phyloP scores from a whole-genome alignment of 1,140 invertebrate species.

The Sminthurides bifidus region DNA sequence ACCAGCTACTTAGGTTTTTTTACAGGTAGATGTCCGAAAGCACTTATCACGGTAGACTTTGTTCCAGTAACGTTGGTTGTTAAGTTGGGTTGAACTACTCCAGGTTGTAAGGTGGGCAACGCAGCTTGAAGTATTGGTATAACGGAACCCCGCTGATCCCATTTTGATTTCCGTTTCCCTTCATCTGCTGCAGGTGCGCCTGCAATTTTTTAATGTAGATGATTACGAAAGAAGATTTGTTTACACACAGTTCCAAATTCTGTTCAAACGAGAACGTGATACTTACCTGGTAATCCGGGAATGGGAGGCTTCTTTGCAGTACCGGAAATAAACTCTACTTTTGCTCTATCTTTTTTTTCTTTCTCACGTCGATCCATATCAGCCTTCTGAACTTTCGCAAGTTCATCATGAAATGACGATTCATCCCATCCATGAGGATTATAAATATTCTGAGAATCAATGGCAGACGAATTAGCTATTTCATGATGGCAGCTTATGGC shows the following conservation, averaged over 20 bases:
- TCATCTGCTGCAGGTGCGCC: conserved; percentile 41
- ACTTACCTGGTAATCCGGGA: background rate
- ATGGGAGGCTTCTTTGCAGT: conserved; percentile 49
- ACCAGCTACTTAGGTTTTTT: conserved; percentile 40
- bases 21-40: conserved; percentile 68
- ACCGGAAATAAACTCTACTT: conserved; percentile 75
- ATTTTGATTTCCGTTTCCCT: conserved; percentile 73
- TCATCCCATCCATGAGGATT: conserved; percentile 82
- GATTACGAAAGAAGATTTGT: background rate
- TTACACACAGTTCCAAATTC: conserved; percentile 35
- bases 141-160: conserved; percentile 62
- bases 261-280: conserved; percentile 37
- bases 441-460: conserved; percentile 58
- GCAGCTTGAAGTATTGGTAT: background rate
- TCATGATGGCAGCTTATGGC: background rate
- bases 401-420: conserved; percentile 85
- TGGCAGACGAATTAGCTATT: too few species aligned
- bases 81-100: conserved; percentile 50
- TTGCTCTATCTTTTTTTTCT: conserved; percentile 75
- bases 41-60: conserved; percentile 74
- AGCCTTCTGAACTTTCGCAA: conserved; percentile 73
- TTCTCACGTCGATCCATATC: conserved; percentile 89
- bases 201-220: background rate
- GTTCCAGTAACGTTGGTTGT: conserved; percentile 65
- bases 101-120: conserved; percentile 41